These are phyloP conservation scores for Aspiorhynchus laticeps DNA, from an alignment of 2,113 vertebrate genomes.

Conservation along the genomic window DNA sequence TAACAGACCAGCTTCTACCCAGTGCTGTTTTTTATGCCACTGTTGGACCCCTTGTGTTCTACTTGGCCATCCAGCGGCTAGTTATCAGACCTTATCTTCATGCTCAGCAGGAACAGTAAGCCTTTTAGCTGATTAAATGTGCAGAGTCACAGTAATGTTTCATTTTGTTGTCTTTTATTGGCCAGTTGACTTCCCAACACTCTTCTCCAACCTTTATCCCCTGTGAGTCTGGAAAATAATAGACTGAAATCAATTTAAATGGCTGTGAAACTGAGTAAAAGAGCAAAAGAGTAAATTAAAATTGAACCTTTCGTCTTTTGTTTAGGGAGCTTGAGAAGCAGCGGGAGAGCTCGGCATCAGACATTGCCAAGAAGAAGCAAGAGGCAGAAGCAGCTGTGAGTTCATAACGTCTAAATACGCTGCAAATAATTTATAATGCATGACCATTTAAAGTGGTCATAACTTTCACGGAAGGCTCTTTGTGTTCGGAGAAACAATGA, in stretches of 20 bases:
- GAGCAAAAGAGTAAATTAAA: conserved; percentile 18
- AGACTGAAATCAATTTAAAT: conserved; percentile 3
- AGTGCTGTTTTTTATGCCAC: conserved; percentile 98
- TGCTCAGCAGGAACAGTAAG: conserved; percentile 95
- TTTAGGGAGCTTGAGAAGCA: conserved; percentile 93
- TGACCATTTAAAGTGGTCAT: conserved; percentile 22
- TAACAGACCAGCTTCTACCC: conserved; percentile 97
- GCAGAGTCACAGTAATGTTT: neutral
- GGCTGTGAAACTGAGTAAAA: conserved; percentile 4
- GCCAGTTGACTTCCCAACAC: conserved; percentile 37
- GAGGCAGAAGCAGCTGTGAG: conserved; percentile 94
- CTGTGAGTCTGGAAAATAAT: neutral
- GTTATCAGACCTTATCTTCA: conserved; percentile 93
- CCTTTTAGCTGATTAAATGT: conserved; percentile 17
- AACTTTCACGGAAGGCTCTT: conserved; percentile 17
- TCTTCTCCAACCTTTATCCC: neutral
- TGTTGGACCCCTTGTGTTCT: conserved; percentile 89
- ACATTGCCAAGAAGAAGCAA: conserved; percentile 90
- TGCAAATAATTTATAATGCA: conserved; percentile 34
- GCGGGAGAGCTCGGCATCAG: conserved; percentile 83
- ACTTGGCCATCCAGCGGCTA: conserved; percentile 90
- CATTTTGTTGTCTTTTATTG: conserved; percentile 8
- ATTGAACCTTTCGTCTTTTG: conserved; percentile 41
- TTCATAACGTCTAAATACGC: conserved; percentile 52
- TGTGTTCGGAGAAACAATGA: conserved; percentile 33